phyloP scores from a whole-genome alignment of 2,888 invertebrate genomes.

The Tanaodytes sp. region DNA sequence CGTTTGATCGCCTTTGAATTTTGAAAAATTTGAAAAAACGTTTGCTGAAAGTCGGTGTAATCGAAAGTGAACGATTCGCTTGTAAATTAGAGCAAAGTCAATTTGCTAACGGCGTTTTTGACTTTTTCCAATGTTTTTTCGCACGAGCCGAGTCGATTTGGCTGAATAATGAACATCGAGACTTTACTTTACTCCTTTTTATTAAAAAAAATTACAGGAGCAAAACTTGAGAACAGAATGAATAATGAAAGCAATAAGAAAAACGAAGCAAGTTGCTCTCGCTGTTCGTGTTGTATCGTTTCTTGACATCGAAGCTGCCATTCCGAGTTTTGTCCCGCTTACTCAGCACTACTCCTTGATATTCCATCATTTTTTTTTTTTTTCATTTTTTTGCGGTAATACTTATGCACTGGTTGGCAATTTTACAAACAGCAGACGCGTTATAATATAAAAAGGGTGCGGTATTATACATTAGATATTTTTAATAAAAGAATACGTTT shows the following conservation, averaged over 20 bases:
- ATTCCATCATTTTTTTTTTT: slow-evolving; percentile 22
- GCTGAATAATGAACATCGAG: slow-evolving; percentile 49
- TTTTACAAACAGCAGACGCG: too few relatives aligned
- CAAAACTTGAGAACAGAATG: slow-evolving; percentile 41
- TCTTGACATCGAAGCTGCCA: slow-evolving; percentile 59
- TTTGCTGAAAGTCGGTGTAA: too few relatives aligned
- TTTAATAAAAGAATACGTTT: too few relatives aligned
- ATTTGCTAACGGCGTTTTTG: slow-evolving; percentile 38
- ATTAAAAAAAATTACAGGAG: slow-evolving; percentile 39
- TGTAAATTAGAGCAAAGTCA: slow-evolving; percentile 48
- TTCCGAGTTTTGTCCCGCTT: slow-evolving; percentile 56
- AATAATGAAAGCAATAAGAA: slow-evolving; percentile 46
- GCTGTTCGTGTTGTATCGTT: slow-evolving; percentile 63
- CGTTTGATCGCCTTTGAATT: too few relatives aligned
- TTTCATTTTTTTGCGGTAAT: neutral
- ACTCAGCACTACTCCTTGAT: slow-evolving; percentile 56
- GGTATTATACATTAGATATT: too few relatives aligned
- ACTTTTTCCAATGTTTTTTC: slow-evolving; percentile 35
- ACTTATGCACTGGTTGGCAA: too few relatives aligned
- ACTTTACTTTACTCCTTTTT: slow-evolving; percentile 23
- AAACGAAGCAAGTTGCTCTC: slow-evolving; percentile 55
- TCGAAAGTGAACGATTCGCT: slow-evolving; percentile 32
- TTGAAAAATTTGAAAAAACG: too few relatives aligned
- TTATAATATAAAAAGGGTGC: too few relatives aligned
- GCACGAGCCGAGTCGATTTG: slow-evolving; percentile 33